phyloP scores from a whole-genome alignment of 2,888 invertebrate genomes.

The Chouioia cunea region DNA sequence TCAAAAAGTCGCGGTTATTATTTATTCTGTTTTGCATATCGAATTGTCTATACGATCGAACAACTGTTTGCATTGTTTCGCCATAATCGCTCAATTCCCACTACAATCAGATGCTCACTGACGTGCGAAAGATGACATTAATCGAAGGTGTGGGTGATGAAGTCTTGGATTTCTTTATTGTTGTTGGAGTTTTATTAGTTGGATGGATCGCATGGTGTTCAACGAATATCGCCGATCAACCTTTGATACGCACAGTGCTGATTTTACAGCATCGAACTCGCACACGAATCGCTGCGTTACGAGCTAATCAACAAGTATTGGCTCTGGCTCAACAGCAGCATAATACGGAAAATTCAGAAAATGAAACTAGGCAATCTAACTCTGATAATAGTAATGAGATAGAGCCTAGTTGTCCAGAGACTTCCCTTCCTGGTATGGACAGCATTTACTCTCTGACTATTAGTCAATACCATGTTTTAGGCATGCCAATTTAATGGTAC shows the following conservation, averaged over 20 bases:
- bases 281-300: constrained; percentile 65
- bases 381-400: constrained; percentile 51
- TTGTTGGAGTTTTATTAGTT: constrained; percentile 72
- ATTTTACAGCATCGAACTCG: constrained; percentile 73
- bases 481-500: too few relatives aligned
- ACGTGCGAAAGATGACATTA: constrained; percentile 74
- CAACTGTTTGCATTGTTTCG: neutral
- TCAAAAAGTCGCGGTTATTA: constrained; percentile 1
- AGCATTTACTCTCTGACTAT: neutral
- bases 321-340: constrained; percentile 36
- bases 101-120: constrained; percentile 18
- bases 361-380: constrained; percentile 54
- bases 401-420: constrained; percentile 57
- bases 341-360: constrained; percentile 54
- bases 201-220: constrained; percentile 83
- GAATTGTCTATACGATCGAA: constrained; percentile 14
- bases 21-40: constrained; percentile 8
- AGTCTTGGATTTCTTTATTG: constrained; percentile 80
- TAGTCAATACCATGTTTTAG: too few relatives aligned
- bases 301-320: constrained; percentile 56
- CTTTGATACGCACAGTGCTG: constrained; percentile 78
- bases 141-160: constrained; percentile 89
- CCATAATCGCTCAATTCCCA: constrained; percentile 6
- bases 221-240: constrained; percentile 79
- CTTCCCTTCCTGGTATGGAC: constrained; percentile 61